These are phyloP conservation scores for Castor canadensis DNA, from an alignment of 2,113 vertebrate genomes.

Conservation along the genomic window DNA sequence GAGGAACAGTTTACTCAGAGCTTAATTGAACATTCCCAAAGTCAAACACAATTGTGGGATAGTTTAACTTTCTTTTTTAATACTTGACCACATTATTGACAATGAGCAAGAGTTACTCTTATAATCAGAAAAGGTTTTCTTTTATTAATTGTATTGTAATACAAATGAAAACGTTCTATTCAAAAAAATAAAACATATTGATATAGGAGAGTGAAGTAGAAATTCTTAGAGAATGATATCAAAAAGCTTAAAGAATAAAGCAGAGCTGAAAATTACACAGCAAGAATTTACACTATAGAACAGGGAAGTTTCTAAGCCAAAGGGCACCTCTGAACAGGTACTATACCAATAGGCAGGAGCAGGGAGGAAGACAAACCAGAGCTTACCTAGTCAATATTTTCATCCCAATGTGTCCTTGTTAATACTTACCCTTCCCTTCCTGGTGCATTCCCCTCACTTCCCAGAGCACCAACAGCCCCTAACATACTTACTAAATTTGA, in stretches of 20 bases:
- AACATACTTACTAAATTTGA: constrained; percentile 2
- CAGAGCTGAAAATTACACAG: not conserved
- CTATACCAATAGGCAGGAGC: not conserved
- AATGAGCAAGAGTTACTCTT: not conserved
- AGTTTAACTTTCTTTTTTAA: not conserved
- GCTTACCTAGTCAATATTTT: not conserved
- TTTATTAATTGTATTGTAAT: not conserved
- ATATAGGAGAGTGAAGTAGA: not conserved
- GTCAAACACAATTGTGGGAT: not conserved
- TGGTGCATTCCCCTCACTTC: not conserved
- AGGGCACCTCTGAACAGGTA: not conserved
- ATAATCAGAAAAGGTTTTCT: not conserved
- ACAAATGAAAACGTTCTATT: not conserved
- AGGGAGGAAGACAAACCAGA: not conserved
- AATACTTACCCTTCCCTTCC: not conserved
- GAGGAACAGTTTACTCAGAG: not conserved
- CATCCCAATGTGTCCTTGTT: not conserved
- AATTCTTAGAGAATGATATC: not conserved
- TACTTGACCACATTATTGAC: not conserved
- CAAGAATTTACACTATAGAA: not conserved
- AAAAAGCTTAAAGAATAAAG: constrained; percentile 15
- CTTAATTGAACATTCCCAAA: not conserved
- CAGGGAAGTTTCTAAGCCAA: not conserved
- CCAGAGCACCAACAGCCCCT: not conserved
- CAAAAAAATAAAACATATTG: not conserved